phyloP scores from a whole-genome alignment of 2,888 invertebrate genomes.

The Sarcophaga variegata region DNA sequence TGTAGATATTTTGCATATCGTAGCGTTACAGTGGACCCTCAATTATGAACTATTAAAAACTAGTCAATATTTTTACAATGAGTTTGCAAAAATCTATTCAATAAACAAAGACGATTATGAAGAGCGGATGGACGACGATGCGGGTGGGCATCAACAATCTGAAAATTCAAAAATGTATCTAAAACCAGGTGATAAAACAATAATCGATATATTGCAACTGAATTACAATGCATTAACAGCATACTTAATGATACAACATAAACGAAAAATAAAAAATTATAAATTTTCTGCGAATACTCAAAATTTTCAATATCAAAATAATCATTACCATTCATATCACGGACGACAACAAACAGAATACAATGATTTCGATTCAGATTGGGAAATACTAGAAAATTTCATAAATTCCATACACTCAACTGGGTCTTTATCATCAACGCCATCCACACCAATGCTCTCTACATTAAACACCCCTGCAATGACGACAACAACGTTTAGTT shows the following conservation, averaged over 20 bases:
- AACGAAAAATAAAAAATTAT: conserved; percentile 33
- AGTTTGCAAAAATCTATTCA: conserved; percentile 78
- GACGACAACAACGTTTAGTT: conserved; percentile 46
- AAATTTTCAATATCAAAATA: conserved; percentile 29
- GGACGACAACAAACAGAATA: conserved; percentile 32
- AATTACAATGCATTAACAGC: conserved; percentile 78
- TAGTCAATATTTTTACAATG: conserved; percentile 78
- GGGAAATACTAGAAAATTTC: conserved; percentile 76
- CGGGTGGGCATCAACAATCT: conserved; percentile 33
- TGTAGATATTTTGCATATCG: conserved; percentile 77
- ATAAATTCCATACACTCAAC: conserved; percentile 72
- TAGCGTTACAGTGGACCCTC: conserved; percentile 80
- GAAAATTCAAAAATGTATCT: conserved; percentile 63
- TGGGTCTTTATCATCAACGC: conserved; percentile 43
- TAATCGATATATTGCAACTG: conserved; percentile 77
- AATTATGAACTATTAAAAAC: conserved; percentile 79
- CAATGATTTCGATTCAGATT: conserved; percentile 72
- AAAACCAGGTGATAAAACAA: conserved; percentile 77
- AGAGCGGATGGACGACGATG: conserved; percentile 63
- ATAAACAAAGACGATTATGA: conserved; percentile 74
- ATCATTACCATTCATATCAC: conserved; percentile 18
- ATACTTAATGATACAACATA: conserved; percentile 75
- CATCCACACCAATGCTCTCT: conserved; percentile 69
- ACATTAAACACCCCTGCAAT: conserved; percentile 22
- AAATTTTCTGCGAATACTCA: conserved; percentile 46